Base-by-base conservation (phyloP, 2,113 vertebrate genomes). In the Chamaea fasciata region DNA sequence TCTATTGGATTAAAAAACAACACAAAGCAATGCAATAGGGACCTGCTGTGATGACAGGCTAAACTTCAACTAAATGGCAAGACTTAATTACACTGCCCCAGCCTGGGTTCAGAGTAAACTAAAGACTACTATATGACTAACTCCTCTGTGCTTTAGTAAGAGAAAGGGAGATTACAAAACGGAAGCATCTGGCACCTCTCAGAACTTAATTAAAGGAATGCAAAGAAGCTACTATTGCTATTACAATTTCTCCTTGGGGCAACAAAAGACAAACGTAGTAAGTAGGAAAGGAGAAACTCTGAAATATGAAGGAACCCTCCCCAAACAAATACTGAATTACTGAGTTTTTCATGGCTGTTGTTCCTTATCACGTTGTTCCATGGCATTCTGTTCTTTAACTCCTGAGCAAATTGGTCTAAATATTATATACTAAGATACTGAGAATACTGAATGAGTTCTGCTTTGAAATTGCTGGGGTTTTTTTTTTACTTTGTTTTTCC, bases 141-240 rank as follows among this genome's bases (percentile, higher is more conserved):
- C 47, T 89, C 71, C 68, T 93, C 80, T 81, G 79, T 77, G 82
- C 87, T 88, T 76, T 59, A 33, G 50, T 50, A 88, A 83, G 71
- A 87, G 64, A 83, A 94, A 78, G 15, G 27, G 56, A 93, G 55
- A 80, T 46, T 80, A 75, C 70, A 87, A 89, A 90, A 85, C 65
- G 41, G 68, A 92, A 96, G 68, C 85, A 95, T 83, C 88, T 97
- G 95, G 49, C 0, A 10, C 60, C 86, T 96, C 83, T 85, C 64
- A 94, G 75, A 93, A 86, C 81, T 92, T 96, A 96, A 96, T 95
- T 95, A 96, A 93, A 91, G 75, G 74, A 85, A 86, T 80, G 75
- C 79, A 92, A 81, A 94, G 82, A 91, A 86, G 82, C 65, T 91
- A 78, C 90, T 90, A 50, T 90, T 86, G 75, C 68, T 83, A 50